Evolutionary conservation across 2,797 vertebrate species (phyloP).

Genomic region (Mareca penelope): DNA sequence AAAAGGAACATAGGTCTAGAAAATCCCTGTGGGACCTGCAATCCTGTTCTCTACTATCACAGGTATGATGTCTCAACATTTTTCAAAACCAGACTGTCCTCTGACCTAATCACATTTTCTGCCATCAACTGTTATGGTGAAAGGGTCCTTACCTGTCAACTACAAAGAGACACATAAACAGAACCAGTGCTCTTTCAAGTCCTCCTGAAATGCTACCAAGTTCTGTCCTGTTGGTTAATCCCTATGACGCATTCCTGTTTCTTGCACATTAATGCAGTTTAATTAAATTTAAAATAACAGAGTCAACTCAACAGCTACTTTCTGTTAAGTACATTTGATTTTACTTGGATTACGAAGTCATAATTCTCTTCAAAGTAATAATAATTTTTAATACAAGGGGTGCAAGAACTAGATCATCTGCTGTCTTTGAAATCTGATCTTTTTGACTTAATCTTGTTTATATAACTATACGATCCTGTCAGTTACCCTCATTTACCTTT

Average conservation of each 20-base stretch:
- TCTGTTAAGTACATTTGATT: background rate
- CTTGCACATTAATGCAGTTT: background rate
- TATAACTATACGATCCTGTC: background rate
- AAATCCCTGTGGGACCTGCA: background rate
- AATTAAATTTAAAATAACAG: background rate
- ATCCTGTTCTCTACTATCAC: background rate
- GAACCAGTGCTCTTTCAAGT: background rate
- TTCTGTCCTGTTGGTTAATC: background rate
- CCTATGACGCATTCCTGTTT: background rate
- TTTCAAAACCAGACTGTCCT: background rate
- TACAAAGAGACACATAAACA: background rate
- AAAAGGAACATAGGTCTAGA: background rate
- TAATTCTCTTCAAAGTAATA: background rate
- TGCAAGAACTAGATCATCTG: background rate
- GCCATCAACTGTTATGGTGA: background rate
- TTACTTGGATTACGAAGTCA: background rate
- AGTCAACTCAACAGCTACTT: background rate
- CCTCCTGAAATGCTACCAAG: background rate
- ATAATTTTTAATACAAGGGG: background rate
- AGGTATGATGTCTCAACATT: background rate
- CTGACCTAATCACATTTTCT: background rate
- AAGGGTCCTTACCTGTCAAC: background rate
- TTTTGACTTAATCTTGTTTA: background rate
- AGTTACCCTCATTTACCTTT: background rate
- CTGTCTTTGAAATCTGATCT: background rate